A percentile compares a stretch with the other conserved stretches of the same genome.
phyloP scores from a whole-genome alignment of 2,888 invertebrate species.

The Lasioglossum morio region DNA sequence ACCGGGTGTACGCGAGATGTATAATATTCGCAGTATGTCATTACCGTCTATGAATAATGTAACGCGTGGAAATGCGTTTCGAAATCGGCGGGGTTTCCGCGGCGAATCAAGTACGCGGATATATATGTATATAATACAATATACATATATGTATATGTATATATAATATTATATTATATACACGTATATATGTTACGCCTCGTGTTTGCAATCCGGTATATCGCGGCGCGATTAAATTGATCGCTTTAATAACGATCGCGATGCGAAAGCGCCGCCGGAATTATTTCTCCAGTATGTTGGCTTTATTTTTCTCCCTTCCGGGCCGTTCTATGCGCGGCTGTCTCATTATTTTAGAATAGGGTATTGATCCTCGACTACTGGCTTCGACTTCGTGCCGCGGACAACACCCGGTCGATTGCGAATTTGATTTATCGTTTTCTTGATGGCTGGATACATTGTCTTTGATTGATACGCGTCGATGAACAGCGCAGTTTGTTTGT shows the following conservation, averaged over 20 bases:
- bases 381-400: conserved; percentile 1
- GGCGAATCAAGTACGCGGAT: conserved; percentile 50
- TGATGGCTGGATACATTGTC: not conserved
- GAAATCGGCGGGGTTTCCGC: conserved; percentile 57
- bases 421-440: conserved; percentile 4
- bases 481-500: not conserved
- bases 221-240: conserved; percentile 38
- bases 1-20: conserved; percentile 23
- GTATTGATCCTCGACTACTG: conserved; percentile 6
- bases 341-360: not conserved
- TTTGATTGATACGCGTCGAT: not conserved
- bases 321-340: not conserved
- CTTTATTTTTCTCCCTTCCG: not conserved
- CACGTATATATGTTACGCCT: not conserved
- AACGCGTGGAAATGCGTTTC: conserved; percentile 60
- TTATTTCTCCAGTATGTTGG: not conserved
- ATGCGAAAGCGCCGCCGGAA: not conserved
- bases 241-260: conserved; percentile 37
- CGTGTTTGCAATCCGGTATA: conserved; percentile 36
- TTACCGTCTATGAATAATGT: conserved; percentile 69
- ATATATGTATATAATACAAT: conserved; percentile 2
- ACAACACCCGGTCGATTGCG: not conserved
- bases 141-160: not conserved
- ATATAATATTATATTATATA: no score
- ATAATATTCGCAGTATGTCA: conserved; percentile 62